These are phyloP conservation scores for Drosophila setifemur DNA, from an alignment of 1,140 invertebrate genomes.

Conservation along the genomic window DNA sequence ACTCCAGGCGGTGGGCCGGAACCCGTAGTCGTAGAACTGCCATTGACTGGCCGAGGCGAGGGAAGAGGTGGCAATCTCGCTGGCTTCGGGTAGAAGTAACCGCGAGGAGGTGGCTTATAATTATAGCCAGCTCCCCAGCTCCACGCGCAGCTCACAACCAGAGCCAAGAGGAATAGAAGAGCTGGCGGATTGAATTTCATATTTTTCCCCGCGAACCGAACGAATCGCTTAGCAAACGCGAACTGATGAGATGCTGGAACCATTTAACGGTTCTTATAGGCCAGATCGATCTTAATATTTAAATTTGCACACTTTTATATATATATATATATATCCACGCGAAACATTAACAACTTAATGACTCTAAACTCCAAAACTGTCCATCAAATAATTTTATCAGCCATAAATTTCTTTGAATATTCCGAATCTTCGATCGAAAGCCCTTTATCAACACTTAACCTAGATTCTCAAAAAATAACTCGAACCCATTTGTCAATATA, in stretches of 20 bases:
- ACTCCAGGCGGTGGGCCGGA: slow-evolving; percentile 41
- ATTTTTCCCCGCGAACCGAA: slow-evolving; percentile 49
- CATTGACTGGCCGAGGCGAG: slow-evolving; percentile 13
- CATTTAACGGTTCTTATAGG: slow-evolving; percentile 66
- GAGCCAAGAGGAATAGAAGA: slow-evolving; percentile 7
- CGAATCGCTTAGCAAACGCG: slow-evolving; percentile 40
- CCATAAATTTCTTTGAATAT: slow-evolving; percentile 49
- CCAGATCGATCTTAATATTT: slow-evolving; percentile 24
- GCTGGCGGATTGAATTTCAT: slow-evolving; percentile 49
- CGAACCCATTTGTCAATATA: slow-evolving; percentile 66
- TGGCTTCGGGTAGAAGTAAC: slow-evolving; percentile 64
- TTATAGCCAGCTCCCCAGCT: slow-evolving; percentile 18
- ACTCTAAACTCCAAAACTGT: slow-evolving; percentile 41
- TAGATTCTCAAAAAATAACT: slow-evolving; percentile 12
- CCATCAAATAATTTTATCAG: slow-evolving; percentile 65
- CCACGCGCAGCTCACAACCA: slow-evolving; percentile 15
- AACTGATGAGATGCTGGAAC: slow-evolving; percentile 39
- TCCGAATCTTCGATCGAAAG: slow-evolving; percentile 10
- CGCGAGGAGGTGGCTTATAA: slow-evolving; percentile 38
- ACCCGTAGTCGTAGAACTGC: not conserved
- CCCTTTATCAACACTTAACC: slow-evolving; percentile 63
- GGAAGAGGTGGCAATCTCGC: slow-evolving; percentile 33
- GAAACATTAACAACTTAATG: slow-evolving; percentile 48
- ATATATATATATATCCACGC: slow-evolving; percentile 13
- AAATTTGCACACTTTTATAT: slow-evolving; percentile 1